A percentile compares a stretch with the other conserved stretches of the same genome.
Evolutionary conservation across 2,113 vertebrate species (phyloP).

Genomic region (Formicarius rufipectus): DNA sequence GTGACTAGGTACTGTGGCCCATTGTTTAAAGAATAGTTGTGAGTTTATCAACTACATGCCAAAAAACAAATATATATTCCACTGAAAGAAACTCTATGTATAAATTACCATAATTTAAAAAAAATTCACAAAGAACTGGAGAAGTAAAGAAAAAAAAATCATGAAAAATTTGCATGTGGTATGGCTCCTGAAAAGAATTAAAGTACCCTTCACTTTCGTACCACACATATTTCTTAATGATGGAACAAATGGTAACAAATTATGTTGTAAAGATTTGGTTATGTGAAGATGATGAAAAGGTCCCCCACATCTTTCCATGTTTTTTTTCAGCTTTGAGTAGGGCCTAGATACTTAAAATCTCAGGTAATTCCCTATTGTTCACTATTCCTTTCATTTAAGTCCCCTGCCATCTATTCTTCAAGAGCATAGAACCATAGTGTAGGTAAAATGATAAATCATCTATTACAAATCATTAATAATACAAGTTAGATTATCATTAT

Average conservation of each 20-base stretch:
- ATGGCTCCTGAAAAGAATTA: neutral
- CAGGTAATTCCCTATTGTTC: neutral
- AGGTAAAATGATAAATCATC: neutral
- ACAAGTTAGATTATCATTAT: neutral
- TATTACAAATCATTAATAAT: neutral
- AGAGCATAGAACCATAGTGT: neutral
- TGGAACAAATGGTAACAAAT: neutral
- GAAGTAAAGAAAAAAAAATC: neutral
- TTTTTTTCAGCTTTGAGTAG: neutral
- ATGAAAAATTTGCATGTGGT: neutral
- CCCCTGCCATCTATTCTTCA: neutral
- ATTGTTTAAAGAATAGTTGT: neutral
- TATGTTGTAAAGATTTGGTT: neutral
- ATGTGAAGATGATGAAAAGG: neutral
- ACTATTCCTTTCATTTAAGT: neutral
- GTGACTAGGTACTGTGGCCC: neutral
- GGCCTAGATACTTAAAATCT: neutral
- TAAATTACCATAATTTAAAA: neutral
- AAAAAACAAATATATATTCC: neutral
- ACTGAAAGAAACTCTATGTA: neutral
- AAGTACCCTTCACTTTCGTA: neutral
- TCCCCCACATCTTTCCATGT: neutral
- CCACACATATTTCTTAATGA: neutral
- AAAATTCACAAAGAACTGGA: neutral
- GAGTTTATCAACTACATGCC: neutral